These are phyloP conservation scores for Cephus runcator DNA, from an alignment of 2,888 invertebrate species.

Conservation along the genomic window DNA sequence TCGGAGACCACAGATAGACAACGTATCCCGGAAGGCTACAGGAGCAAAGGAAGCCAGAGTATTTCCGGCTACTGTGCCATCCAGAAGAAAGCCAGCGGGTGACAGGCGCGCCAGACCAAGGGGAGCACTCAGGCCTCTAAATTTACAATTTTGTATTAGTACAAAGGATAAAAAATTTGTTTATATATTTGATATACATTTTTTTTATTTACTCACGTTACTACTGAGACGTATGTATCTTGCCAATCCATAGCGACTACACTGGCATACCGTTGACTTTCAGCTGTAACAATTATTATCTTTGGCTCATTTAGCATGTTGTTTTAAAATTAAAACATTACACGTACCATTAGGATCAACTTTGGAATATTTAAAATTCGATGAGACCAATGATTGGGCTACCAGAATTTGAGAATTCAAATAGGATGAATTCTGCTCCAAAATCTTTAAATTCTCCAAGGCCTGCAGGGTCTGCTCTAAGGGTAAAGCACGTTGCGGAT, in stretches of 20 bases:
- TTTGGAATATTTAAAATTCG: conserved; percentile 23
- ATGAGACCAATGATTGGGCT: conserved; percentile 41
- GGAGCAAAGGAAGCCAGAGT: conserved; percentile 47
- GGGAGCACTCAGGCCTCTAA: conserved; percentile 69
- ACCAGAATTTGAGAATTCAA: conserved; percentile 44
- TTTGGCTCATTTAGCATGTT: neutral
- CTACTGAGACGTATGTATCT: conserved; percentile 76
- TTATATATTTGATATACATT: neutral
- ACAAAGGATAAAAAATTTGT: neutral
- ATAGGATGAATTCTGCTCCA: conserved; percentile 41
- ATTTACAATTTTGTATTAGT: conserved; percentile 16
- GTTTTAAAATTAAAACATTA: neutral
- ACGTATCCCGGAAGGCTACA: conserved; percentile 47
- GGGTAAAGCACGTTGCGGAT: conserved; percentile 40
- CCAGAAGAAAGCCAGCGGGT: conserved; percentile 68
- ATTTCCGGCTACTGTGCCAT: conserved; percentile 54
- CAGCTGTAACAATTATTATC: conserved; percentile 47
- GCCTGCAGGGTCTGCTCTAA: conserved; percentile 40
- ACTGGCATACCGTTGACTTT: conserved; percentile 68
- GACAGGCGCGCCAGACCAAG: conserved; percentile 69
- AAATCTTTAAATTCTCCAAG: conserved; percentile 43
- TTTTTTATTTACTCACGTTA: conserved; percentile 69
- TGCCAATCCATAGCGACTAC: conserved; percentile 74
- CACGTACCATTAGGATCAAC: conserved; percentile 28
- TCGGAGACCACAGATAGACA: conserved; percentile 67